Conservation (phyloP, 2,797 vertebrate species). For the Rhinella marina region DNA sequence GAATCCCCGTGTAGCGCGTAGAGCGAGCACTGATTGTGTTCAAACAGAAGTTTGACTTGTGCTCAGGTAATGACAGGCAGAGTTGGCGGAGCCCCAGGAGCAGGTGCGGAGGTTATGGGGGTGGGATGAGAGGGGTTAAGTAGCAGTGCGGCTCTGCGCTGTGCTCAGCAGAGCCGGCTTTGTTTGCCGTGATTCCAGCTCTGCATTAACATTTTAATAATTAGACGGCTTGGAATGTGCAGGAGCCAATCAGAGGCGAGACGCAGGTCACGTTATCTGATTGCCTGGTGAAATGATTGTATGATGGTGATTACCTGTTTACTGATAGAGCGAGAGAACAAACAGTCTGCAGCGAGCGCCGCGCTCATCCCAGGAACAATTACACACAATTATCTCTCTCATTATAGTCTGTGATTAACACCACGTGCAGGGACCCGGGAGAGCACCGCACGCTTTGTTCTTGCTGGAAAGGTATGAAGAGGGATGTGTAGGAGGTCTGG, state of each 20-base stretch:
- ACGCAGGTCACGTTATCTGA: conserved; percentile 50
- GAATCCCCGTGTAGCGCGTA: background rate
- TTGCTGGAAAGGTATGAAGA: background rate
- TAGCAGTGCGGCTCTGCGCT: background rate
- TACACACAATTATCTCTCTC: conserved; percentile 27
- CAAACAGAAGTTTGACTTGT: background rate
- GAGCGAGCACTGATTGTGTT: background rate
- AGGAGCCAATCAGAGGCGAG: conserved; percentile 31
- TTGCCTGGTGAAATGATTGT: conserved; percentile 50
- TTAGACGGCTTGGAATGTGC: conserved; percentile 38
- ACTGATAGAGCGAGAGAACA: conserved; percentile 39
- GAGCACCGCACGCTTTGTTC: background rate
- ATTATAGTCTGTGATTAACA: conserved; percentile 57
- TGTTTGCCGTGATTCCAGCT: conserved; percentile 1
- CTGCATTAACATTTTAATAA: conserved; percentile 47
- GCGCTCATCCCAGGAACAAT: conserved; percentile 24
- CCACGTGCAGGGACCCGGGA: background rate
- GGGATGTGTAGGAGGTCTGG: background rate
- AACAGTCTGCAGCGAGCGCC: conserved; percentile 28
- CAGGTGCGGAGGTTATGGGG: background rate
- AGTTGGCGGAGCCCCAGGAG: background rate
- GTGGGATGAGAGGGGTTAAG: conserved; percentile 18
- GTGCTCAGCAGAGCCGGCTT: background rate
- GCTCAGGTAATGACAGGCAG: background rate
- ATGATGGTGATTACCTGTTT: conserved; percentile 57